phyloP scores from a whole-genome alignment of 2,888 invertebrate species.

The Leptinotarsa peninsularis region DNA sequence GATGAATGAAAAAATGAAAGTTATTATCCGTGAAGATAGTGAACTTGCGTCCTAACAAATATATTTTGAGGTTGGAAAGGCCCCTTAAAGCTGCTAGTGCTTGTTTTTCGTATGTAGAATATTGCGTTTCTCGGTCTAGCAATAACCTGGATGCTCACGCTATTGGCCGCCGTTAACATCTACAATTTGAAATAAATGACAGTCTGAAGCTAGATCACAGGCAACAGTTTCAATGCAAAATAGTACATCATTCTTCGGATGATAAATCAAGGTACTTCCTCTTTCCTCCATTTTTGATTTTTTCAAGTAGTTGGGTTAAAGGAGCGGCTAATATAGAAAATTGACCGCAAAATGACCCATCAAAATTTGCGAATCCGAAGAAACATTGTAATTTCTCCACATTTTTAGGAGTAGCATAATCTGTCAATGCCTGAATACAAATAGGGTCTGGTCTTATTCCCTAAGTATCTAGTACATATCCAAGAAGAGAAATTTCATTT shows the following conservation, averaged over 20 bases:
- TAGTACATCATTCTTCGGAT: constrained; percentile 4
- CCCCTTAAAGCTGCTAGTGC: neutral
- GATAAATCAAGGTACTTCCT: neutral
- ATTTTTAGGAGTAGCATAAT: neutral
- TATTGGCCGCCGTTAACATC: neutral
- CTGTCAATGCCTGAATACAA: neutral
- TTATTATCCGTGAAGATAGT: neutral
- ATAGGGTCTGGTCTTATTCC: neutral
- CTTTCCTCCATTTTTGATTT: too few relatives aligned
- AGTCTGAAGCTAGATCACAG: constrained; percentile 6
- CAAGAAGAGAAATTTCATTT: neutral
- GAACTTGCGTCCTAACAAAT: neutral
- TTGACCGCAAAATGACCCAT: too few relatives aligned
- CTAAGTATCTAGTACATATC: neutral
- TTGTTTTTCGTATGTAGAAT: neutral
- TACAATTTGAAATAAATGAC: constrained; percentile 1
- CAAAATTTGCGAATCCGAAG: too few relatives aligned
- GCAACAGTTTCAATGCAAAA: constrained; percentile 14
- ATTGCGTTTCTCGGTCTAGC: neutral
- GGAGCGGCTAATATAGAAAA: too few relatives aligned
- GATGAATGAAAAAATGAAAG: neutral
- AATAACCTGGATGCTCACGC: neutral
- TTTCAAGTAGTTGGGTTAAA: too few relatives aligned
- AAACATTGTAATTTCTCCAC: too few relatives aligned
- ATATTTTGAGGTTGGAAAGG: neutral